Conservation (phyloP, 1,140 invertebrate species). For the Brachionus sp. region DNA sequence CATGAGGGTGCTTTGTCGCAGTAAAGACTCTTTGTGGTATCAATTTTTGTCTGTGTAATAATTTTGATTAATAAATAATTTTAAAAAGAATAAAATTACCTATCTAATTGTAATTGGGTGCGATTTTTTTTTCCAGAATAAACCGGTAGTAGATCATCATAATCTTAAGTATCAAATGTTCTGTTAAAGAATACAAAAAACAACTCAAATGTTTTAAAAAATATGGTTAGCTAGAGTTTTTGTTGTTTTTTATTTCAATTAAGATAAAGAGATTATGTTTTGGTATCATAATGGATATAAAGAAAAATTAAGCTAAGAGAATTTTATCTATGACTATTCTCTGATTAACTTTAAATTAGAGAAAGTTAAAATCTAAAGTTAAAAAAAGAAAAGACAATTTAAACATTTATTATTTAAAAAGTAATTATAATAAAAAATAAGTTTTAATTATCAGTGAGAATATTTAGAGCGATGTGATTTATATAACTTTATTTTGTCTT, state of each 20-base stretch:
- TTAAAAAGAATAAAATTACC: background rate
- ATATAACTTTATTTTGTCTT: background rate
- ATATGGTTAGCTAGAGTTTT: too few species aligned
- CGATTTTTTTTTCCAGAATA: conserved; percentile 20
- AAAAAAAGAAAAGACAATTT: background rate
- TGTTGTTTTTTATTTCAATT: too few species aligned
- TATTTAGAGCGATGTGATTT: background rate
- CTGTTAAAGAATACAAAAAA: background rate
- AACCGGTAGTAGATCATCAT: conserved; percentile 36
- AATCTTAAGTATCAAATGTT: conserved; percentile 6
- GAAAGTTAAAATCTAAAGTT: background rate
- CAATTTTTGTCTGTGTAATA: background rate
- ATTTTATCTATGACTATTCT: background rate
- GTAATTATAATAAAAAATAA: background rate
- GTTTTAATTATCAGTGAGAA: background rate
- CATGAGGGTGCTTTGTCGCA: conserved; percentile 16
- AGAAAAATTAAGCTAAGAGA: background rate
- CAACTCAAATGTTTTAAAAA: background rate
- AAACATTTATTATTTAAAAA: background rate
- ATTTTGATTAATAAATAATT: background rate
- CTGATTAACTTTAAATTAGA: background rate
- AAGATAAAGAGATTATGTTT: background rate
- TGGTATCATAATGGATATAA: background rate
- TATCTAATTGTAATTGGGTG: background rate
- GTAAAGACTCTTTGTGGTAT: background rate